Evolutionary conservation across 2,113 vertebrate genomes (phyloP).

Genomic region (Regulus satrapa): DNA sequence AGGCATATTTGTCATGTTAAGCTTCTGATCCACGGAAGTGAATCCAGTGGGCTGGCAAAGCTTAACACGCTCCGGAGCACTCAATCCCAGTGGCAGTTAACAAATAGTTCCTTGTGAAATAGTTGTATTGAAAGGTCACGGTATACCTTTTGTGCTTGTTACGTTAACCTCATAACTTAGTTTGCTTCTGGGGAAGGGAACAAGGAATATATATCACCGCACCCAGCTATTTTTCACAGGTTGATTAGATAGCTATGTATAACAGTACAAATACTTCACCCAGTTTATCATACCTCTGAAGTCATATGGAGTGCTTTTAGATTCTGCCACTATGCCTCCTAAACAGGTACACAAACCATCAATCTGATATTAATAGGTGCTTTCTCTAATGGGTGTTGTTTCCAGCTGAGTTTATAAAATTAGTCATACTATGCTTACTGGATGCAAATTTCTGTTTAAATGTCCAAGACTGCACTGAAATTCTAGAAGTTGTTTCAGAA

Average conservation of each 20-base stretch:
- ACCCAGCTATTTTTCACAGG: neutral
- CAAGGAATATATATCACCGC: neutral
- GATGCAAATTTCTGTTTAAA: neutral
- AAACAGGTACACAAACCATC: neutral
- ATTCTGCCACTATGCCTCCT: neutral
- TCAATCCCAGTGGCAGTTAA: slow-evolving; percentile 43
- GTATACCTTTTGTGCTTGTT: neutral
- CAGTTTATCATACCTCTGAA: neutral
- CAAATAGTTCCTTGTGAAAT: slow-evolving; percentile 41
- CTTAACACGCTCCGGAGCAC: slow-evolving; percentile 12
- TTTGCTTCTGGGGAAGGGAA: slow-evolving; percentile 11
- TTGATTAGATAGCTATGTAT: neutral
- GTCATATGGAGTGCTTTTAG: neutral
- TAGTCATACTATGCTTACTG: neutral
- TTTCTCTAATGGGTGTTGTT: neutral
- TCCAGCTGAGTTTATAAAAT: neutral
- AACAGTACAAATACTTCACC: rapidly evolving
- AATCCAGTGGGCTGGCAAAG: neutral
- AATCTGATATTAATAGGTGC: neutral
- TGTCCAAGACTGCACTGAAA: neutral
- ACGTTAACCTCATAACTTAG: neutral
- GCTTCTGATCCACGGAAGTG: neutral
- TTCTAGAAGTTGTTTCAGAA: neutral
- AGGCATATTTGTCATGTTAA: slow-evolving; percentile 39
- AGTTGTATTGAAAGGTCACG: slow-evolving; percentile 23